phyloP scores from a whole-genome alignment of 2,888 invertebrate species.

The Pecten maximus region DNA sequence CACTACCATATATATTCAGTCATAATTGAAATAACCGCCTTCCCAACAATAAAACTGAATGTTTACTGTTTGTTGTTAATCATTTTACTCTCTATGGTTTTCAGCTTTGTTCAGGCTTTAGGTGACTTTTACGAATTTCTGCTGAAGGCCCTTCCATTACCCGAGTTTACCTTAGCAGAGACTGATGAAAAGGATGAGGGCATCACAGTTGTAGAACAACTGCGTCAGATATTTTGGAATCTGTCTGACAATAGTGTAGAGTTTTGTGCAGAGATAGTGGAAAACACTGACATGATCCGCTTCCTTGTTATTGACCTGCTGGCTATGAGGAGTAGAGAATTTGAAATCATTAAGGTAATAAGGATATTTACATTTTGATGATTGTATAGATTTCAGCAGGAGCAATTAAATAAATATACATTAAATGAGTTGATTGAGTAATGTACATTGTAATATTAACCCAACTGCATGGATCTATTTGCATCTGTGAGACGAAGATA shows the following conservation, averaged over 20 bases:
- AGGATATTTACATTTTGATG: too few relatives aligned
- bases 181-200: slow-evolving; percentile 38
- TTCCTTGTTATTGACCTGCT: slow-evolving; percentile 41
- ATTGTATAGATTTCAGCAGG: too few relatives aligned
- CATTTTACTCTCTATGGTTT: too few relatives aligned
- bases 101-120: slow-evolving; percentile 43
- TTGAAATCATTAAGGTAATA: background rate
- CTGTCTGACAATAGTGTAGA: slow-evolving; percentile 63
- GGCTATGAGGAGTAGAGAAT: background rate
- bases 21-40: too few relatives aligned
- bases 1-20: too few relatives aligned
- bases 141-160: background rate
- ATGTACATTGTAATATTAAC: too few relatives aligned
- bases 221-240: slow-evolving; percentile 66
- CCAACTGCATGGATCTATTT: too few relatives aligned
- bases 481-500: too few relatives aligned
- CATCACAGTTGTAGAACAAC: slow-evolving; percentile 30
- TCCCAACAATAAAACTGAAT: too few relatives aligned
- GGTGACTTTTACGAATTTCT: slow-evolving; percentile 43
- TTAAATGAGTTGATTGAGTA: too few relatives aligned
- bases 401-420: too few relatives aligned
- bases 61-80: too few relatives aligned
- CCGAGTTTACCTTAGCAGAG: slow-evolving; percentile 33
- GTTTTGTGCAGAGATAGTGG: slow-evolving; percentile 60
- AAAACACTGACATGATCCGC: slow-evolving; percentile 46